A percentile compares a stretch with the other conserved stretches of the same genome.
Conservation (phyloP, 2,888 invertebrate species). For the Rapana venosa region DNA sequence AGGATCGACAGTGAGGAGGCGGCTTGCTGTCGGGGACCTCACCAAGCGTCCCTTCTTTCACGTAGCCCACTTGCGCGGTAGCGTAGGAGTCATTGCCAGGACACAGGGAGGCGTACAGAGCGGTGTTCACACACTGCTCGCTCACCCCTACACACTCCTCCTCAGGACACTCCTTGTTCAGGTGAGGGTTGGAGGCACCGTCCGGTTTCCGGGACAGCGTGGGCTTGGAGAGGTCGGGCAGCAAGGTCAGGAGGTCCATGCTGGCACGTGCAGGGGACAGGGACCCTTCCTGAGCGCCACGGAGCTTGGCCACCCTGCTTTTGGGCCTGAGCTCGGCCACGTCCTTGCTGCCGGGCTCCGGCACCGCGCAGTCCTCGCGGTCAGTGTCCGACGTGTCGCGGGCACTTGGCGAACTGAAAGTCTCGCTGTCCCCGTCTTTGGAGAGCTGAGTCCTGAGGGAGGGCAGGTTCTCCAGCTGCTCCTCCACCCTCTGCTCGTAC, state of each 20-base stretch:
- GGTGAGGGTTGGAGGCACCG: slow-evolving; percentile 94
- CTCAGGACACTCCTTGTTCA: slow-evolving; percentile 73
- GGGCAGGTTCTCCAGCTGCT: slow-evolving; percentile 67
- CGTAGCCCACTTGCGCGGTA: slow-evolving; percentile 32
- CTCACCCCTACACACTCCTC: slow-evolving; percentile 34
- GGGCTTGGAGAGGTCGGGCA: slow-evolving; percentile 49
- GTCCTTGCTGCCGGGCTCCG: too few species aligned
- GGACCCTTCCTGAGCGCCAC: slow-evolving; percentile 36
- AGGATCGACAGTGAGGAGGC: slow-evolving; percentile 59
- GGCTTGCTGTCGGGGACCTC: slow-evolving; percentile 43
- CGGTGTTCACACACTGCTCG: slow-evolving; percentile 30
- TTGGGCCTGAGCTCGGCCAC: too few species aligned
- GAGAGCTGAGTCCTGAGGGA: slow-evolving; percentile 53
- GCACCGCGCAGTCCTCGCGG: slow-evolving; percentile 45
- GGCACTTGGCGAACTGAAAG: slow-evolving; percentile 68
- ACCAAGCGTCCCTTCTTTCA: not conserved
- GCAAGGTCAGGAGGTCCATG: slow-evolving; percentile 33
- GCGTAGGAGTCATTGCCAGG: slow-evolving; percentile 39
- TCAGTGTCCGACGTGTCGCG: slow-evolving; percentile 65
- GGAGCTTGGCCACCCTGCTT: not conserved
- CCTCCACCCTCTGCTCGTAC: slow-evolving; percentile 75
- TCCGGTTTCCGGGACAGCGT: slow-evolving; percentile 83
- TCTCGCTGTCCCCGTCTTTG: slow-evolving; percentile 68
- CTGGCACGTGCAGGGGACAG: not conserved
- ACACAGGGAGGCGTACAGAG: slow-evolving; percentile 42